Percentiles rank a stretch among this genome's conserved stretches.
Conservation (phyloP, 2,113 vertebrate species). For the Progne subis region DNA sequence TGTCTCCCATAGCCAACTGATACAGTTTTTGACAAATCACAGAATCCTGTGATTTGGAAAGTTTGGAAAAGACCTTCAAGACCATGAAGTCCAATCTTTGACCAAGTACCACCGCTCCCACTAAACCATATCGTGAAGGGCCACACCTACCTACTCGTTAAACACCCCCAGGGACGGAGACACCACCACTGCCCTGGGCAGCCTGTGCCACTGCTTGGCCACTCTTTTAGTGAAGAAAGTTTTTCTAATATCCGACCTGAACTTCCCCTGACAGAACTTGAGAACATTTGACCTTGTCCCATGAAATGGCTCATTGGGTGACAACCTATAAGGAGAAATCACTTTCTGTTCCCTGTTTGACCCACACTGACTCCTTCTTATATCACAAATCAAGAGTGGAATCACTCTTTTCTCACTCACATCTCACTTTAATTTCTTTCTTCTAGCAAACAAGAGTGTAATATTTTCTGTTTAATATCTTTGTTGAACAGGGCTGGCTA, state of each 20-base stretch:
- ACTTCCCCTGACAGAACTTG: neutral
- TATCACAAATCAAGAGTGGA: rapidly evolving
- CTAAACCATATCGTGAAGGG: neutral
- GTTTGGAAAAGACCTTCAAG: neutral
- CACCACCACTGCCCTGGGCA: neutral
- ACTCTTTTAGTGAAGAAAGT: neutral
- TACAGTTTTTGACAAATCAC: rapidly evolving
- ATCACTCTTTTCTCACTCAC: neutral
- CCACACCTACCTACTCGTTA: neutral
- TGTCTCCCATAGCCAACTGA: neutral
- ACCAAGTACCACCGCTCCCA: neutral
- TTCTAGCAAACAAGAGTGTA: neutral
- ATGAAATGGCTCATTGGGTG: neutral
- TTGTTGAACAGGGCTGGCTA: neutral
- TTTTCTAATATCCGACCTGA: neutral
- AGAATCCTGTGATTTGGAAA: neutral
- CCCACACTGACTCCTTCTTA: neutral
- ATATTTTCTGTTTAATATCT: neutral
- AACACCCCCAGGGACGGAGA: neutral
- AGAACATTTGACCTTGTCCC: neutral
- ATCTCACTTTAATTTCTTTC: neutral
- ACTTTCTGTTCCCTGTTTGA: neutral
- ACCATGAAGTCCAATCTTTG: neutral
- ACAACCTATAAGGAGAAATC: neutral
- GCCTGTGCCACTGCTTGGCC: neutral